Conservation (phyloP, 2,888 invertebrate species). For the Nematopogon swammerdamellus region DNA sequence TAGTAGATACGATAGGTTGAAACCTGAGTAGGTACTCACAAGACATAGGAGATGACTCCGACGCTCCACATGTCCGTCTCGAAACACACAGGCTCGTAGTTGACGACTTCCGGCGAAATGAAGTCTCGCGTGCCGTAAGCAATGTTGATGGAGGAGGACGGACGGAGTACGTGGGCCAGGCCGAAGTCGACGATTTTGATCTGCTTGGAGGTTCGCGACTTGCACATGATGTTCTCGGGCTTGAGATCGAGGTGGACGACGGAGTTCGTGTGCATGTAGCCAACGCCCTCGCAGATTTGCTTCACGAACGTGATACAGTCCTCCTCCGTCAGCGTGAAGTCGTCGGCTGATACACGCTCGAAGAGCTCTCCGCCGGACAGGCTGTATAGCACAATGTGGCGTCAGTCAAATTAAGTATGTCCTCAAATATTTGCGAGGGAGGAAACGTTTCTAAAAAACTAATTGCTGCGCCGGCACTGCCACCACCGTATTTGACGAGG, state of each 20-base stretch:
- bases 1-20: too few species aligned
- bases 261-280: conserved; percentile 81
- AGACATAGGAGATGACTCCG: conserved; percentile 88
- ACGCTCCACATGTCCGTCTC: conserved; percentile 95
- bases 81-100: conserved; percentile 82
- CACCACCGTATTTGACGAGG: too few species aligned
- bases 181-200: conserved; percentile 96
- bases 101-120: conserved; percentile 89
- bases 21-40: conserved; percentile 67
- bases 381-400: too few species aligned
- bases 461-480: too few species aligned
- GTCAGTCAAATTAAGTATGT: too few species aligned
- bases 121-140: conserved; percentile 92
- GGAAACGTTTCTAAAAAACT: too few species aligned
- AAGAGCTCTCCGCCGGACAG: conserved; percentile 90
- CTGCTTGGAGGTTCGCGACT: conserved; percentile 76
- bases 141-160: conserved; percentile 64
- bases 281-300: conserved; percentile 89
- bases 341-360: conserved; percentile 88
- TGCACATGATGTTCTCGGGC: conserved; percentile 95
- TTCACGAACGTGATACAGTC: conserved; percentile 78
- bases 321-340: conserved; percentile 70
- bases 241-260: conserved; percentile 91
- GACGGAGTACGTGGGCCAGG: conserved; percentile 71
- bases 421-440: too few species aligned